Evolutionary conservation across 2,888 invertebrate genomes (phyloP).

Genomic region (Merodon equestris): DNA sequence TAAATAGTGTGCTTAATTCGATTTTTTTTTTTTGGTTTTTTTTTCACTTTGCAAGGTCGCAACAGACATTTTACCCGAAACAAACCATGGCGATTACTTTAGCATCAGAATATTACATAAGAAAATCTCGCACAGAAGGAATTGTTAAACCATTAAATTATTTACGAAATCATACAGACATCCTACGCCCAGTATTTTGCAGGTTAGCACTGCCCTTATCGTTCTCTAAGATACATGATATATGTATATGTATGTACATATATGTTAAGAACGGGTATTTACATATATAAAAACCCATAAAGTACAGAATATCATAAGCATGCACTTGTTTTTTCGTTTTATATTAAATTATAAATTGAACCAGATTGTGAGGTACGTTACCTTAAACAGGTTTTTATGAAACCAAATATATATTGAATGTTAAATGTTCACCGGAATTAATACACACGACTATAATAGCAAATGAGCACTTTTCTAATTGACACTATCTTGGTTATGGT

Average conservation of each 20-base stretch:
- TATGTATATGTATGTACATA: no score
- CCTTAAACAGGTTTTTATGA: conserved; percentile 49
- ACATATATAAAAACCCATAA: no score
- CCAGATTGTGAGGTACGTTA: conserved; percentile 30
- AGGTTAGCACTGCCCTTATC: conserved; percentile 28
- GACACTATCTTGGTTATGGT: conserved; percentile 33
- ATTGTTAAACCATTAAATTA: conserved; percentile 12
- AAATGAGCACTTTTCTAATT: conserved; percentile 41
- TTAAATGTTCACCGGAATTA: conserved; percentile 33
- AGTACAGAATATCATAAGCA: no score
- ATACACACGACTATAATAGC: conserved; percentile 1
- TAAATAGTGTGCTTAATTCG: neutral
- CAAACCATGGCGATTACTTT: conserved; percentile 36
- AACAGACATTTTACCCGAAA: conserved; percentile 36
- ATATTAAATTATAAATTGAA: neutral
- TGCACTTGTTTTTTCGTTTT: no score
- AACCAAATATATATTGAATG: conserved; percentile 1
- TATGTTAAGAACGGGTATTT: no score
- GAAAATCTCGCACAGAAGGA: conserved; percentile 14
- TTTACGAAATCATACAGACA: no score
- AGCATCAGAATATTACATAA: conserved; percentile 59
- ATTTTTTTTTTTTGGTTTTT: neutral
- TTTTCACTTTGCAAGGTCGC: conserved; percentile 28
- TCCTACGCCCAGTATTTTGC: no score
- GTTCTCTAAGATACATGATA: no score